Base-by-base conservation (phyloP, 92 coral and sea anemone genomes). In the Siderastrea radians region DNA sequence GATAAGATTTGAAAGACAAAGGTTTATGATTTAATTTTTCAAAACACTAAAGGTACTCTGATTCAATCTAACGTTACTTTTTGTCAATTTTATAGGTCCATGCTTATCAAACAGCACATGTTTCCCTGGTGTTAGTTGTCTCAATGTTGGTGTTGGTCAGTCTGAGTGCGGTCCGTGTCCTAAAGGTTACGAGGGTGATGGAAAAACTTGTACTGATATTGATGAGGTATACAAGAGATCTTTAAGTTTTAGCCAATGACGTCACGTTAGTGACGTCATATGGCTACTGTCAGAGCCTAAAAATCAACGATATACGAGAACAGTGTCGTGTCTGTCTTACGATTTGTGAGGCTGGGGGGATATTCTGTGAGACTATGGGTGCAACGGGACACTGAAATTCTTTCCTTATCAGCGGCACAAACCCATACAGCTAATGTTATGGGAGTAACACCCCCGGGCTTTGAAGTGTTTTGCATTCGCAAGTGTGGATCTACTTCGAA, bases 111-210 rank as follows among this genome's bases (percentile, higher is more conserved):
- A 73, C 19, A 79, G 85, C 53, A 91, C 98, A 1, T 96, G 99
- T 78, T 94, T 90, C 61, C 91, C 92, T 77, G 99, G 99, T 3
- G 99, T 96, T 14, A 84, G 87, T 50, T 96, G 99, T 84, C 95
- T 93, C 26, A 96, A 96, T 87, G 79, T 89, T 57, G 99, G 92
- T 61, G 69, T 73, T 66, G 97, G 97, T 46, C 72, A 49, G n/a
- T 94, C 72, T 44, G 80, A 92, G 75, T 97, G 99, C 76, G 97
- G 94, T 58, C 88, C 88, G 26, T 97, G 99, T 75, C 99, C 98
- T 0, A 83, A 86, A 47, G 99, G 99, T 3, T 97, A 88, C 60
- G 89, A 81, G 44, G 98, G 99, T 12, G 80, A 94, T 84, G 99
- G 99, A 17, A 83, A 74, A 58, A 63, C 62, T 43, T 97, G 99